Evolutionary conservation across 2,888 invertebrate species (phyloP).

Genomic region (Pseudoips prasinana): DNA sequence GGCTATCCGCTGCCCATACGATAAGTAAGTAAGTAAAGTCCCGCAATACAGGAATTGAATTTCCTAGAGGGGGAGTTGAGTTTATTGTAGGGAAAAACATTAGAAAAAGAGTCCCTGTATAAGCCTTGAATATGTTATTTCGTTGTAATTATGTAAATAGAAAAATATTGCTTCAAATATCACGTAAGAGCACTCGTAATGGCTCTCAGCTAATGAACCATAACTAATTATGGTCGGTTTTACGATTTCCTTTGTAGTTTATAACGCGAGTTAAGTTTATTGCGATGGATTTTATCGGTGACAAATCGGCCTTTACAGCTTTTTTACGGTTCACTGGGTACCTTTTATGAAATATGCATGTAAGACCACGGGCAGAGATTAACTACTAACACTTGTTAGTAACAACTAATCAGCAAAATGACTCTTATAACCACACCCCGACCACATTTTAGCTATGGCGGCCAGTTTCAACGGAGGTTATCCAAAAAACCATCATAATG

Average conservation of each 20-base stretch:
- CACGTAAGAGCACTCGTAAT: constrained; percentile 8
- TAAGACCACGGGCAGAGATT: constrained; percentile 17
- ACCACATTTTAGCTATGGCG: too few species aligned
- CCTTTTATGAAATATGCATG: constrained; percentile 26
- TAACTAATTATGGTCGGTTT: constrained; percentile 24
- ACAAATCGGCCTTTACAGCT: constrained; percentile 44
- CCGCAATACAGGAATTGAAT: too few species aligned
- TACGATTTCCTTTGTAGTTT: constrained; percentile 31
- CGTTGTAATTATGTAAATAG: constrained; percentile 3
- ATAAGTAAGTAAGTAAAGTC: too few species aligned
- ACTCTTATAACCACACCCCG: too few species aligned
- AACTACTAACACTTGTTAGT: constrained; percentile 13
- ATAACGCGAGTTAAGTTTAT: constrained; percentile 28
- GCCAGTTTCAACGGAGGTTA: too few species aligned
- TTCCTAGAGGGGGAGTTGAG: too few species aligned
- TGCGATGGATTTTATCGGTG: constrained; percentile 37
- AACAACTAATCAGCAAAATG: too few species aligned
- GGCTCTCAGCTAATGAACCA: constrained; percentile 15
- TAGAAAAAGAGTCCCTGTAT: too few species aligned
- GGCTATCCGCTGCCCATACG: too few species aligned
- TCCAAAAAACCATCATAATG: too few species aligned
- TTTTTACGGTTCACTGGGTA: constrained; percentile 35
- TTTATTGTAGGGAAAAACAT: too few species aligned
- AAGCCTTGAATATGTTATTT: constrained; percentile 4
- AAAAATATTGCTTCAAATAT: constrained; percentile 6